Base-by-base conservation (phyloP, 2,888 invertebrate species). In the Hirtodrosophila histrioides region DNA sequence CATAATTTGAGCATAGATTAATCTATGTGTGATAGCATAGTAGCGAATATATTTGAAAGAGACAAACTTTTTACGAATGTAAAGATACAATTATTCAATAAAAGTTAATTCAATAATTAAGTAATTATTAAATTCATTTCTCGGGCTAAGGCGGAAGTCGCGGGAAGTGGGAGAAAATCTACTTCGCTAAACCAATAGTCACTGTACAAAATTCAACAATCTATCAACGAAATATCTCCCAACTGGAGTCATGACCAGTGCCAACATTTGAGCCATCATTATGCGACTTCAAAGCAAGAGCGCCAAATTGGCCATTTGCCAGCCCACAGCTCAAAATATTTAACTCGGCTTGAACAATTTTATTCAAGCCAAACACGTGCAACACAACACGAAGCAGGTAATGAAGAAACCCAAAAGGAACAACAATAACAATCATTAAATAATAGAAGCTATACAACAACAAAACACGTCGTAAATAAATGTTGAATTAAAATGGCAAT, bases 341-440 rank as follows among this genome's bases (percentile, higher is more conserved):
- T 46, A 54, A 48, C 48, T 51, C 17, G 51, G 36, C 39, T 58
- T 48, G 36, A 63, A 51, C 44, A 56, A 48, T 77, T 77, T 66
- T 73, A 62, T 45, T 66, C 43, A 78, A 73, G 48, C 56, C 64
- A 73, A 67, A 73, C 80, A 87, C 87, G 85, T 85, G 85, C 85
- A 83, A 49, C 49, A 37, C 46, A 72, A 68, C 56, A 51, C 46
- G 46, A 57, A 70, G 64, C 49, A 23, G 63, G 53, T 49, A 75
- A 58, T 39, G 40, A 69, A 48, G 53, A 65, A 55, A 65, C 50
- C 69, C 61, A 54, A 37, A 48, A 49, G 57, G 43, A 74, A 55
- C 67, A 69, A 67, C 57, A 84, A 72, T 60, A 69, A 78, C 65
- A 74, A 78, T 74, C 71, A 81, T 69, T 44, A 68, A 78, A 75